A percentile compares a stretch with the other conserved stretches of the same genome.
phyloP scores from a whole-genome alignment of 92 coral and sea anemone species.

The Porites cylindrica region DNA sequence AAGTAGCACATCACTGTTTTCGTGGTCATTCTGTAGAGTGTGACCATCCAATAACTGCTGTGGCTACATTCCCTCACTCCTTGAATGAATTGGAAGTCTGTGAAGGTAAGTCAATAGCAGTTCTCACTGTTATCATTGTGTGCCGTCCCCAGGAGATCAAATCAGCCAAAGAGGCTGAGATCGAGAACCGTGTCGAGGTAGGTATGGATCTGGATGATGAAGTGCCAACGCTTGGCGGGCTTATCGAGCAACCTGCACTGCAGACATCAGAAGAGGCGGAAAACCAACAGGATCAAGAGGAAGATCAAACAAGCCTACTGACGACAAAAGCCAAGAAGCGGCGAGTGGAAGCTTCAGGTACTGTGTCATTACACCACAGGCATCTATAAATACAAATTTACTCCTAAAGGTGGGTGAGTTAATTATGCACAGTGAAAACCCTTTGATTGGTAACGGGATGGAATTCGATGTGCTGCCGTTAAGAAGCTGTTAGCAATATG shows the following conservation, averaged over 20 bases:
- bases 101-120: slow-evolving; percentile 29
- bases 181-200: slow-evolving; percentile 88
- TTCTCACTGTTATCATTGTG: slow-evolving; percentile 46
- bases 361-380: not conserved
- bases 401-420: not conserved
- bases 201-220: slow-evolving; percentile 95
- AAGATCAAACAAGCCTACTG: not conserved
- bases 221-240: slow-evolving; percentile 37
- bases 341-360: slow-evolving; percentile 37
- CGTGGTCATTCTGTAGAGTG: not conserved
- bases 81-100: not conserved
- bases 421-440: not conserved
- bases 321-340: slow-evolving; percentile 39
- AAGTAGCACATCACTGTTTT: not conserved
- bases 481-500: not conserved
- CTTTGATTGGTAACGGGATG: not conserved
- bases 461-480: not conserved
- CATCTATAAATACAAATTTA: not conserved
- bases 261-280: not conserved
- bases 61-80: not conserved
- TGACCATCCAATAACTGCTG: not conserved
- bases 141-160: slow-evolving; percentile 85
- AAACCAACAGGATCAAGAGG: not conserved
- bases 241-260: slow-evolving; percentile 47
- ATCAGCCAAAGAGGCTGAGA: slow-evolving; percentile 81